phyloP scores from a whole-genome alignment of 2,888 invertebrate genomes.

The Drosophila testacea region DNA sequence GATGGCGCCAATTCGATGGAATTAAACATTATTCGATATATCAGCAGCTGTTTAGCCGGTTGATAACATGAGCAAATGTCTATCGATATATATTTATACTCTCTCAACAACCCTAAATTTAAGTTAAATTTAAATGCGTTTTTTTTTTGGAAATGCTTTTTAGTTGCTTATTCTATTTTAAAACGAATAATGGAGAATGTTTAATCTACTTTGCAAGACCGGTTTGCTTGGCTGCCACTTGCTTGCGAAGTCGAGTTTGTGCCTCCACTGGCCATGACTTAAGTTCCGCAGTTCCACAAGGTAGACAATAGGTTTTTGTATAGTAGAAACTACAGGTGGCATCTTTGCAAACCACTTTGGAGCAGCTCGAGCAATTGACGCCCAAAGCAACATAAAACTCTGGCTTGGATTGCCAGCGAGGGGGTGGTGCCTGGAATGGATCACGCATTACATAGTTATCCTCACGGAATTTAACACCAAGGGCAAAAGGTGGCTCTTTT shows the following conservation, averaged over 20 bases:
- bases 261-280: slow-evolving; percentile 90
- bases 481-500: slow-evolving; percentile 90
- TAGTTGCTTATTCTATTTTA: not conserved
- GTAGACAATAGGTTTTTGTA: slow-evolving; percentile 89
- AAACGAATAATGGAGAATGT: not conserved
- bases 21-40: not conserved
- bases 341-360: slow-evolving; percentile 89
- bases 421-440: slow-evolving; percentile 90
- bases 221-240: slow-evolving; percentile 54
- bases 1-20: slow-evolving; percentile 13
- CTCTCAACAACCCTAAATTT: too few relatives aligned
- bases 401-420: slow-evolving; percentile 86
- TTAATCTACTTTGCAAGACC: slow-evolving; percentile 5
- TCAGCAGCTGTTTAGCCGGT: too few relatives aligned
- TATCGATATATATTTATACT: too few relatives aligned
- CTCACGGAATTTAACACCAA: slow-evolving; percentile 88
- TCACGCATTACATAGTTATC: slow-evolving; percentile 93
- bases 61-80: too few relatives aligned
- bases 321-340: slow-evolving; percentile 93
- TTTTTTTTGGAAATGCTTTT: too few relatives aligned
- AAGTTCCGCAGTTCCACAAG: slow-evolving; percentile 88
- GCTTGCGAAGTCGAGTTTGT: slow-evolving; percentile 87
- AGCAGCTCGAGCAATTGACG: slow-evolving; percentile 90
- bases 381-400: slow-evolving; percentile 91
- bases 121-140: not conserved